These are phyloP conservation scores for Tapera naevia DNA, from an alignment of 2,797 vertebrate genomes.

Conservation along the genomic window DNA sequence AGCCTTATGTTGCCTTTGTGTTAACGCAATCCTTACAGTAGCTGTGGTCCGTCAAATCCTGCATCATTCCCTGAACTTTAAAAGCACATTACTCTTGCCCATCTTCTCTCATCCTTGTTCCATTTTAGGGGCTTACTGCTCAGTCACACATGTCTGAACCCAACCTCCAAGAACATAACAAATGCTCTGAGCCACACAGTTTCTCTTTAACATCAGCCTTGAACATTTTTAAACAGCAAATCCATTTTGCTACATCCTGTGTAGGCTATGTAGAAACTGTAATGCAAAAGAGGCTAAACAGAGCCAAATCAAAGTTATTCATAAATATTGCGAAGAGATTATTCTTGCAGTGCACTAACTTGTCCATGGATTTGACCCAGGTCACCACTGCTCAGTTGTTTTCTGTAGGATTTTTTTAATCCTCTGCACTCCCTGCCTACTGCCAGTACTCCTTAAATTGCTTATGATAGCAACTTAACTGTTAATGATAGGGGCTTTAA, in stretches of 20 bases:
- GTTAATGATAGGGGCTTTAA: not conserved
- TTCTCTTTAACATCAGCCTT: not conserved
- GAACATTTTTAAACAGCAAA: not conserved
- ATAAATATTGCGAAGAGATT: not conserved
- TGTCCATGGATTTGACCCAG: not conserved
- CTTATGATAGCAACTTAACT: no score
- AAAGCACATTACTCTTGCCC: not conserved
- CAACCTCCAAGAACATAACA: not conserved
- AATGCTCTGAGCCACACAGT: not conserved
- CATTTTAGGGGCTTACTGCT: not conserved
- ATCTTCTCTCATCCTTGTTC: not conserved
- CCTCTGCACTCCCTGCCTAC: not conserved
- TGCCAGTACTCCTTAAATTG: not conserved
- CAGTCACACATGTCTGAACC: not conserved
- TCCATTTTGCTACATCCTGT: not conserved
- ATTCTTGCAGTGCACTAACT: not conserved
- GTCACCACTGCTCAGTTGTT: no score
- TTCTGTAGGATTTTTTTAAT: no score
- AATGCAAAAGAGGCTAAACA: not conserved
- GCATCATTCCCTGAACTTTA: not conserved
- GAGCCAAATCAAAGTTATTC: not conserved
- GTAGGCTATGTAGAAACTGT: not conserved
- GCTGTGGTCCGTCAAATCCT: not conserved
- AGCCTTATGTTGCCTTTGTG: not conserved
- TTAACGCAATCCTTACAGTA: not conserved